Evolutionary conservation across 2,113 vertebrate species (phyloP), one percentile per base, ranked within the genome.

Genomic region (Gasterosteus aculeatus): DNA sequence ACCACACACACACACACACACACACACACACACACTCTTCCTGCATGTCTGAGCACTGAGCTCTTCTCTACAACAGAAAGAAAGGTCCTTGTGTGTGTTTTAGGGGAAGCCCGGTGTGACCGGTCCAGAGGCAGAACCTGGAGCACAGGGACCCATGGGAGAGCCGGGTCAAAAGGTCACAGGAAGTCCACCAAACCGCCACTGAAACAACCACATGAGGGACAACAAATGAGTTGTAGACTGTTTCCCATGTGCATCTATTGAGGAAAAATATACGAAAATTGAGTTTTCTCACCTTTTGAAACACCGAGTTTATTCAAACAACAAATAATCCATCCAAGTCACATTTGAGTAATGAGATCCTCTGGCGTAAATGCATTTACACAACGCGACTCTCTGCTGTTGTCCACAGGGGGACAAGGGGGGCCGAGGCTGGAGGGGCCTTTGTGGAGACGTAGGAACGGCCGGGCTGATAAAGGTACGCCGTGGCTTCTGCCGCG

Each of bases 401-500:
- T n/a, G 63, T 29, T 72, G 11, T 81, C 53, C 19, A 2, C 83
- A 92, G 91, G 91, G 90, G 26, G 82, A 90, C 47, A 85, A 87
- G 47, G 91, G 91, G 0, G 29, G 75, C 19, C 7, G 83, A 77
- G 91, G 91, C 69, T 92, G 91, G 91, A 86, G 91, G 41, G 91
- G 91, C 0, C 78, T 92, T 41, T 86, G 88, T 0, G 91, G 91
- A 59, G 88, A 89, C 7, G 75, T 69, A 4, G 91, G 90, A n/a
- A 72, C 83, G 33, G 80, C 90, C 2, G 90, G 88, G 15, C 72
- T 82, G 59, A 78, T 82, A 9, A 88, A 90, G 89, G 91, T 92
- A 66, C 33, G 5, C 0, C 7, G 8, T 0, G 33, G 29, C 7
- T 22, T 7, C 22, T 26, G 22, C 22, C 1, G 22, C 22, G 22